phyloP scores from a whole-genome alignment of 2,888 invertebrate species.

The Apodemia mormo region DNA sequence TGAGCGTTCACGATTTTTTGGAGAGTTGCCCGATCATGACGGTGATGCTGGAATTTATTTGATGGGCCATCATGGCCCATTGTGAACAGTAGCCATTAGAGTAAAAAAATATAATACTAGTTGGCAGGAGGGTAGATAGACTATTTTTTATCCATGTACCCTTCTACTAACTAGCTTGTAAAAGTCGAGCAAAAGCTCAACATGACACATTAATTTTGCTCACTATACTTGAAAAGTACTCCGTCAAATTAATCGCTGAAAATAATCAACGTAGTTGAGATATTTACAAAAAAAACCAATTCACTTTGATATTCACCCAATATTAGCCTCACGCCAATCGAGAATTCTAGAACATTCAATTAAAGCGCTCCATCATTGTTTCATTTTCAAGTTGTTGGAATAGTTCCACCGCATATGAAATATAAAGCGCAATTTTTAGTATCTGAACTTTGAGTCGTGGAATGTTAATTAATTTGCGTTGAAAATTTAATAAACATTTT shows the following conservation, averaged over 20 bases:
- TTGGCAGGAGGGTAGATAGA: too few species aligned
- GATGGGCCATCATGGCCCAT: too few species aligned
- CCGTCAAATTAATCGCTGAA: neutral
- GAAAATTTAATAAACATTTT: neutral
- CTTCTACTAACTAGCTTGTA: too few species aligned
- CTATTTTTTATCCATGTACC: too few species aligned
- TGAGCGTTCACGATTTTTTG: too few species aligned
- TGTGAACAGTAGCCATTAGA: too few species aligned
- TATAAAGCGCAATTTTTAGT: conserved; percentile 16
- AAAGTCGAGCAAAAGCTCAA: too few species aligned
- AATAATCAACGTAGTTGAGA: too few species aligned
- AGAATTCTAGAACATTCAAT: conserved; percentile 46
- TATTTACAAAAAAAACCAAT: conserved; percentile 40
- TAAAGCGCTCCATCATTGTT: conserved; percentile 43
- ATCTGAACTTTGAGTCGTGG: neutral
- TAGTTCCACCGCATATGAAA: conserved; percentile 23
- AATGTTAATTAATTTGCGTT: conserved; percentile 11
- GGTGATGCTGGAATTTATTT: too few species aligned
- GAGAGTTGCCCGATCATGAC: too few species aligned
- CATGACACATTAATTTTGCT: neutral
- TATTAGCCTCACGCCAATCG: conserved; percentile 43
- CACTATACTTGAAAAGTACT: neutral
- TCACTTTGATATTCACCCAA: conserved; percentile 51
- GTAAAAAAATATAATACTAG: too few species aligned
- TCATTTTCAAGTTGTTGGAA: conserved; percentile 28